phyloP scores from a whole-genome alignment of 1,140 invertebrate genomes.

The Episyrphus balteatus region DNA sequence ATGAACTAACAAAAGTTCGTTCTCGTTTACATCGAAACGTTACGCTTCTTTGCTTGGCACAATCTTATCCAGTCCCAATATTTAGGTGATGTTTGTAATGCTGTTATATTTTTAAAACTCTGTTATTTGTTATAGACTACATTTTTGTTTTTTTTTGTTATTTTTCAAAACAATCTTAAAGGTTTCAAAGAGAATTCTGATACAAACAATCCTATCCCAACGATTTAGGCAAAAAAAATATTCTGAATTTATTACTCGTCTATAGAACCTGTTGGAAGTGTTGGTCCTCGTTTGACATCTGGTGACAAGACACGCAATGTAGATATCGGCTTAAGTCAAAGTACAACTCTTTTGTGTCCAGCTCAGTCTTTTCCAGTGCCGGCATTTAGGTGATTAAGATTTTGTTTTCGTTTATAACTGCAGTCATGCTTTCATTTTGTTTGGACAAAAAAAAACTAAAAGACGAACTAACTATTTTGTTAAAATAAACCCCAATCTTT shows the following conservation, averaged over 20 bases:
- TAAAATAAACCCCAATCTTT: no score
- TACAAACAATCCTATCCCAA: not conserved
- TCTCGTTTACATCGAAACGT: slow-evolving; percentile 22
- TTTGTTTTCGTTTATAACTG: not conserved
- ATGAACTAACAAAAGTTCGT: slow-evolving; percentile 41
- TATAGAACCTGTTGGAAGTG: slow-evolving; percentile 56
- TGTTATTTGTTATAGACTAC: no score
- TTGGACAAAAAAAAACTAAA: no score
- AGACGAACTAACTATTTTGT: no score
- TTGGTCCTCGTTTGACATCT: slow-evolving; percentile 48
- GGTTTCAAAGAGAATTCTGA: no score
- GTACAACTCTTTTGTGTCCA: slow-evolving; percentile 52
- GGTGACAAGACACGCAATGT: slow-evolving; percentile 40
- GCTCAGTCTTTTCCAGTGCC: slow-evolving; percentile 55
- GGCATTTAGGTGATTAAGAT: slow-evolving; percentile 41
- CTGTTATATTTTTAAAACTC: slow-evolving; percentile 12
- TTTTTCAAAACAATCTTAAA: no score
- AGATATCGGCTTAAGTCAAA: slow-evolving; percentile 32
- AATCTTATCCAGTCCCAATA: slow-evolving; percentile 47
- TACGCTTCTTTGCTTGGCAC: slow-evolving; percentile 44
- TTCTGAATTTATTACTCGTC: not conserved
- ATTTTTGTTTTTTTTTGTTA: no score
- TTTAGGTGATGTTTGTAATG: slow-evolving; percentile 40
- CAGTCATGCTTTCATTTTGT: not conserved
- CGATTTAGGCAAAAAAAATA: no score